Evolutionary conservation across 2,113 vertebrate species (phyloP).

Genomic region (Henicopernis longicauda): DNA sequence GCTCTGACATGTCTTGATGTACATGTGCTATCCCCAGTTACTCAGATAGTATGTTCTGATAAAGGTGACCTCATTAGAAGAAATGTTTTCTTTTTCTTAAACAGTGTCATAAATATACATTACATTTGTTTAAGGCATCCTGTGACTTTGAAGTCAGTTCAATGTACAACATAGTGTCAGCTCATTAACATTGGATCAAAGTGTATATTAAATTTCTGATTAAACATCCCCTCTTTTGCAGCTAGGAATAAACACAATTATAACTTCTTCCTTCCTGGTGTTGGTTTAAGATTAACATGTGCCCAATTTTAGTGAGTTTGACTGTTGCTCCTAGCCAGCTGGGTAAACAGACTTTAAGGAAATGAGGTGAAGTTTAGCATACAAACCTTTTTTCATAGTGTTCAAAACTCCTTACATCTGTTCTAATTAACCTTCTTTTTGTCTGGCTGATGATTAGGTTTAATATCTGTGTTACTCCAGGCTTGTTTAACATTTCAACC

Average conservation of each 20-base stretch:
- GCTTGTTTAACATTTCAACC: conserved; percentile 7
- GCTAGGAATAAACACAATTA: conserved; percentile 60
- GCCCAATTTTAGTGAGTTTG: conserved; percentile 17
- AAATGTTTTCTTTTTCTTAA: conserved; percentile 52
- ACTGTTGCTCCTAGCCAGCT: conserved; percentile 38
- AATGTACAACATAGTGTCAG: conserved; percentile 28
- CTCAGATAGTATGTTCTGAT: conserved; percentile 34
- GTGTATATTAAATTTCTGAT: conserved; percentile 55
- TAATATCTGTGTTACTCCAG: neutral
- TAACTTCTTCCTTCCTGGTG: conserved; percentile 54
- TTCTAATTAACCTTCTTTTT: conserved; percentile 49
- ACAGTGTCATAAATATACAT: conserved; percentile 54
- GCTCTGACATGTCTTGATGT: neutral
- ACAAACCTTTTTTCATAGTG: neutral
- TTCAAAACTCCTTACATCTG: conserved; percentile 35
- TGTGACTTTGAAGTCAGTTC: conserved; percentile 51
- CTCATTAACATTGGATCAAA: conserved; percentile 60
- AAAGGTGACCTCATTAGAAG: conserved; percentile 54
- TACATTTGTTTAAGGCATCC: conserved; percentile 52
- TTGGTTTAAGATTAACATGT: conserved; percentile 46
- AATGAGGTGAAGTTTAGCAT: conserved; percentile 15
- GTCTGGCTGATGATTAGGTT: conserved; percentile 11
- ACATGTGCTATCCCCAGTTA: neutral
- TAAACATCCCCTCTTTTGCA: conserved; percentile 49
- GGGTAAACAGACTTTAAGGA: conserved; percentile 45